Conservation (phyloP, 2,888 invertebrate genomes). For the Cryptosula pallasiana region DNA sequence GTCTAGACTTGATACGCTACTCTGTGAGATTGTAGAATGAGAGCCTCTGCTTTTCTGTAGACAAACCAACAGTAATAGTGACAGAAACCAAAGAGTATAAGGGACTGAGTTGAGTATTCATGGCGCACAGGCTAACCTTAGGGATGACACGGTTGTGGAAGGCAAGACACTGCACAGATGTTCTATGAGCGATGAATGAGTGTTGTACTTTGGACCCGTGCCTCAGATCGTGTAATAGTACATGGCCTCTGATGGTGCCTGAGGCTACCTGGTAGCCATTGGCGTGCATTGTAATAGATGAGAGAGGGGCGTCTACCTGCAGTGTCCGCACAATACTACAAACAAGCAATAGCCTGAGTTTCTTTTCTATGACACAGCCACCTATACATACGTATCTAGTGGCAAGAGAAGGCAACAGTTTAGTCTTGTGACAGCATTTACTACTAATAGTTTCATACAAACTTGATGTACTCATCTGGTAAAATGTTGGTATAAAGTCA, state of each 20-base stretch:
- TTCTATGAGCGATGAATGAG: slow-evolving; percentile 43
- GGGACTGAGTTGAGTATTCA: too few relatives aligned
- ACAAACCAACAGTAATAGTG: background rate
- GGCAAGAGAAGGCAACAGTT: too few relatives aligned
- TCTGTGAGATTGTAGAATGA: background rate
- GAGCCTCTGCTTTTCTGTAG: background rate
- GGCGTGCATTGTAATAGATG: slow-evolving; percentile 43
- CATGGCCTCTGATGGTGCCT: slow-evolving; percentile 50
- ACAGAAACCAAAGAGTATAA: too few relatives aligned
- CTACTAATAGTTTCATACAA: too few relatives aligned
- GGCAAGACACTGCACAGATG: slow-evolving; percentile 41
- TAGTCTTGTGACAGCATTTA: too few relatives aligned
- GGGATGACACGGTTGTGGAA: slow-evolving; percentile 32
- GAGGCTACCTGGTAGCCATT: slow-evolving; percentile 49
- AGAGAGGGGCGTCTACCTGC: slow-evolving; percentile 44
- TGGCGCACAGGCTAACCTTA: background rate
- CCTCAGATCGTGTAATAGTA: slow-evolving; percentile 50
- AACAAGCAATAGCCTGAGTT: too few relatives aligned
- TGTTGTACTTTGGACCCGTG: slow-evolving; percentile 37
- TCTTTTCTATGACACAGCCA: too few relatives aligned
- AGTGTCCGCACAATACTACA: slow-evolving; percentile 41
- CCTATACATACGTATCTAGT: too few relatives aligned
- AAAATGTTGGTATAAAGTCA: too few relatives aligned
- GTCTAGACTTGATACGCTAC: background rate
- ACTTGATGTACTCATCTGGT: too few relatives aligned